Evolutionary conservation across 2,888 invertebrate genomes (phyloP).

Genomic region (Gari tellinella): DNA sequence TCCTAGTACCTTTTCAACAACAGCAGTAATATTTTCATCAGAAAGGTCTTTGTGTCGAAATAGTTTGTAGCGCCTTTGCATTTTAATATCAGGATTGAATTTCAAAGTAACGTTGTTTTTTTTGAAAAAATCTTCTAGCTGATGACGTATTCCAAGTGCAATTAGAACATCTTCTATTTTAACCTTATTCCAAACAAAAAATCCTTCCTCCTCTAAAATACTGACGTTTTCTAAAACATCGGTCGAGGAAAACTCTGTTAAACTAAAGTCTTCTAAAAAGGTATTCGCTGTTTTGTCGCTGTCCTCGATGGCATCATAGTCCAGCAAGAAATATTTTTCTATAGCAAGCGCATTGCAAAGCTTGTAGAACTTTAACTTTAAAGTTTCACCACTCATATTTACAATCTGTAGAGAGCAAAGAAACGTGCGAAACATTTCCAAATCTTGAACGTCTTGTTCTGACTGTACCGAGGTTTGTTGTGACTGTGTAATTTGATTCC

Average conservation of each 20-base stretch:
- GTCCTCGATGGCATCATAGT: constrained; percentile 1
- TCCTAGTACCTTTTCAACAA: background rate
- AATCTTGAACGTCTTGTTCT: no score
- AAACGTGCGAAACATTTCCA: background rate
- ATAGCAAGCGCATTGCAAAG: constrained; percentile 7
- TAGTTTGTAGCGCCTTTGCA: constrained; percentile 1
- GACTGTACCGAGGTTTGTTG: no score
- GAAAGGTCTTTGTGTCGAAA: background rate
- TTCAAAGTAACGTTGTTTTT: background rate
- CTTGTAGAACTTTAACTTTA: background rate
- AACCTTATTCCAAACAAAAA: constrained; percentile 17
- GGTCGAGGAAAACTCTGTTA: background rate
- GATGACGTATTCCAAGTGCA: no score
- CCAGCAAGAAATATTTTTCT: constrained; percentile 12
- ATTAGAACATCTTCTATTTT: background rate
- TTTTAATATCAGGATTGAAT: background rate
- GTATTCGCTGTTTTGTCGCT: background rate
- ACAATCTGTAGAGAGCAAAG: constrained; percentile 6
- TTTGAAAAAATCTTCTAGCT: background rate
- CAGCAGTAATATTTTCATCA: background rate
- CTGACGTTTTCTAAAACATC: background rate
- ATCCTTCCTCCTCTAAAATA: background rate
- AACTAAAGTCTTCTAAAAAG: background rate
- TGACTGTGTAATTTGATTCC: background rate
- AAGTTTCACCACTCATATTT: constrained; percentile 2